A percentile compares a stretch with the other conserved stretches of the same genome.
These are phyloP conservation scores for Gastrophryne carolinensis DNA, from an alignment of 2,797 vertebrate species.

Conservation along the genomic window DNA sequence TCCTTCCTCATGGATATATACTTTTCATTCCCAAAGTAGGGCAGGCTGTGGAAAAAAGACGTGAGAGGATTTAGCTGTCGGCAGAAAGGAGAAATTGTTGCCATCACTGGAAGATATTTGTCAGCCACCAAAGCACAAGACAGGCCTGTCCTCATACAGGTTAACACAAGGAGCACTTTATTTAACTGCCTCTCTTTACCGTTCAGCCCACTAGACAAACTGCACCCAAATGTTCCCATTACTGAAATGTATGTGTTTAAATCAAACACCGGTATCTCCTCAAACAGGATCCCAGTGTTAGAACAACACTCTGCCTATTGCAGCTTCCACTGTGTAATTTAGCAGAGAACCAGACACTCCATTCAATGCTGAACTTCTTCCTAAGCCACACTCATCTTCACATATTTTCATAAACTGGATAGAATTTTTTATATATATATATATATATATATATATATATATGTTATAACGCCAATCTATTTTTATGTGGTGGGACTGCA, in stretches of 20 bases:
- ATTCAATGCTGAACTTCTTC: too few relatives aligned
- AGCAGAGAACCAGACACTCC: too few relatives aligned
- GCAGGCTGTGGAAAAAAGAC: conserved; percentile 27
- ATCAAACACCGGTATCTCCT: not conserved
- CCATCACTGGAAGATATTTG: conserved; percentile 36
- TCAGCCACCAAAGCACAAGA: conserved; percentile 12
- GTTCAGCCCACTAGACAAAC: conserved; percentile 9
- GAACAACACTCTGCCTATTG: not conserved
- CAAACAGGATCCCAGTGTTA: not conserved
- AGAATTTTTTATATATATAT: too few relatives aligned
- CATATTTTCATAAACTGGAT: too few relatives aligned
- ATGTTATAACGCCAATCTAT: too few relatives aligned
- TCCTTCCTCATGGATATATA: conserved; percentile 18
- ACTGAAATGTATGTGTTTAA: not conserved
- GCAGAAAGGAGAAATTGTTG: conserved; percentile 38
- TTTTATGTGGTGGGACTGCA: too few relatives aligned
- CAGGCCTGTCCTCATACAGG: conserved; percentile 21
- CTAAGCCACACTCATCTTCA: too few relatives aligned
- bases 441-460: too few relatives aligned
- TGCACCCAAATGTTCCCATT: not conserved
- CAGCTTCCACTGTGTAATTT: too few relatives aligned
- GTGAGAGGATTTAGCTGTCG: not conserved
- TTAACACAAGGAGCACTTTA: conserved; percentile 36
- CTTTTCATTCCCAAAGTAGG: conserved; percentile 8
- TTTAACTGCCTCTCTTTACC: not conserved